A percentile compares a stretch with the other conserved stretches of the same genome.
Conservation (phyloP, 2,888 invertebrate genomes). For the Hyposoter dolosus region DNA sequence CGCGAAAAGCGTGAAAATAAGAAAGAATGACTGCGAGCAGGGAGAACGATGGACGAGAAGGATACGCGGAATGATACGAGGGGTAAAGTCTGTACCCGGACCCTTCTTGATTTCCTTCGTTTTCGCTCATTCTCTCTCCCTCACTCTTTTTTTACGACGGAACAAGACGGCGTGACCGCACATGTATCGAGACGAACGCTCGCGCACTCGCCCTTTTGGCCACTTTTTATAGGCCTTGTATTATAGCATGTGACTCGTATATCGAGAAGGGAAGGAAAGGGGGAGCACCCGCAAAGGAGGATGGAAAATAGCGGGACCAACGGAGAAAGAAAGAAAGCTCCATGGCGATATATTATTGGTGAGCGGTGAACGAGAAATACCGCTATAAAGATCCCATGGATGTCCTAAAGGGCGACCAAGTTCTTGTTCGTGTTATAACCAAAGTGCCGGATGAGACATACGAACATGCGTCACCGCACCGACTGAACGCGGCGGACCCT, state of each 20-base stretch:
- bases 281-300: constrained; percentile 24
- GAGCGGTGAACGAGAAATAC: constrained; percentile 69
- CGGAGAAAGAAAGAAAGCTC: constrained; percentile 55
- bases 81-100: constrained; percentile 60
- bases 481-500: constrained; percentile 13
- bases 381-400: constrained; percentile 71
- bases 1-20: constrained; percentile 41
- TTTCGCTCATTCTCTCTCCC: constrained; percentile 39
- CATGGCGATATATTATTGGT: constrained; percentile 66
- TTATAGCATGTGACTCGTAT: constrained; percentile 70
- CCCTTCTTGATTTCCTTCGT: constrained; percentile 70
- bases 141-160: constrained; percentile 77
- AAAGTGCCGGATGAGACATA: constrained; percentile 44
- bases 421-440: constrained; percentile 62
- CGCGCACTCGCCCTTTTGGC: constrained; percentile 64
- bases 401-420: constrained; percentile 69
- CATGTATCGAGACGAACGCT: constrained; percentile 69
- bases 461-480: constrained; percentile 57
- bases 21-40: constrained; percentile 36
- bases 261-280: constrained; percentile 69
- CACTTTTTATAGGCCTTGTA: constrained; percentile 73
- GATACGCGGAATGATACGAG: constrained; percentile 65
- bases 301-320: constrained; percentile 56
- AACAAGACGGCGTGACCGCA: constrained; percentile 78
- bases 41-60: constrained; percentile 55